These are phyloP conservation scores for Odontesthes bonariensis DNA, from an alignment of 2,113 vertebrate species.

Conservation along the genomic window DNA sequence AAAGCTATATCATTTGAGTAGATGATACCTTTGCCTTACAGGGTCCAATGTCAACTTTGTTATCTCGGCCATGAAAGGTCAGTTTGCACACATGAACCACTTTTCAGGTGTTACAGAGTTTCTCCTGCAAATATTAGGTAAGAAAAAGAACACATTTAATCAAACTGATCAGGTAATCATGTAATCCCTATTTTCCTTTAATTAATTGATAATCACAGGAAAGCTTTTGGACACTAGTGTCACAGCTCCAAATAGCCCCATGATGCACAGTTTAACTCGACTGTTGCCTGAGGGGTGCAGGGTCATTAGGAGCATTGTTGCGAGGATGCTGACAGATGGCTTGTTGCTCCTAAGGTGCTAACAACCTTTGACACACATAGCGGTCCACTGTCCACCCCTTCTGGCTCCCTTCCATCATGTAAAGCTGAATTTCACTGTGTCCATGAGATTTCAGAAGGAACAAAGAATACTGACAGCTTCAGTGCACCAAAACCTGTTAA, in stretches of 20 bases:
- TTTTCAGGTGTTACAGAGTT: slow-evolving; percentile 27
- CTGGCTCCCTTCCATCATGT: slow-evolving; percentile 51
- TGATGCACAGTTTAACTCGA: slow-evolving; percentile 44
- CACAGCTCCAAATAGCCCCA: slow-evolving; percentile 66
- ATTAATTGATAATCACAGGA: slow-evolving; percentile 72
- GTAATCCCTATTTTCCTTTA: slow-evolving; percentile 33
- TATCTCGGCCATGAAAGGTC: slow-evolving; percentile 30
- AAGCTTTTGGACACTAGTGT: slow-evolving; percentile 61
- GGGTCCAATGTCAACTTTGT: slow-evolving; percentile 50
- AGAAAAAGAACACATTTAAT: slow-evolving; percentile 8
- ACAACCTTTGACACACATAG: slow-evolving; percentile 83
- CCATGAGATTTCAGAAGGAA: slow-evolving; percentile 48
- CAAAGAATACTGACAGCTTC: slow-evolving; percentile 46
- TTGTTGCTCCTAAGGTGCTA: slow-evolving; percentile 81
- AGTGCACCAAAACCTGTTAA: slow-evolving; percentile 42
- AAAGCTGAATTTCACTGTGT: slow-evolving; percentile 66
- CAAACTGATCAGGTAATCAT: slow-evolving; percentile 10
- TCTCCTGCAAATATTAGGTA: slow-evolving; percentile 13
- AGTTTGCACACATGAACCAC: slow-evolving; percentile 20
- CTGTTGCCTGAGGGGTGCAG: slow-evolving; percentile 60
- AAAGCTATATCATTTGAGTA: slow-evolving; percentile 46
- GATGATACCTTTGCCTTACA: slow-evolving; percentile 57
- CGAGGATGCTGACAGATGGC: slow-evolving; percentile 81
- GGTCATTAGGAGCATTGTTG: slow-evolving; percentile 78
- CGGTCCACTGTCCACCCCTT: slow-evolving; percentile 62